These are phyloP conservation scores for Luscinia megarhynchos DNA, from an alignment of 2,797 vertebrate genomes.

Conservation along the genomic window DNA sequence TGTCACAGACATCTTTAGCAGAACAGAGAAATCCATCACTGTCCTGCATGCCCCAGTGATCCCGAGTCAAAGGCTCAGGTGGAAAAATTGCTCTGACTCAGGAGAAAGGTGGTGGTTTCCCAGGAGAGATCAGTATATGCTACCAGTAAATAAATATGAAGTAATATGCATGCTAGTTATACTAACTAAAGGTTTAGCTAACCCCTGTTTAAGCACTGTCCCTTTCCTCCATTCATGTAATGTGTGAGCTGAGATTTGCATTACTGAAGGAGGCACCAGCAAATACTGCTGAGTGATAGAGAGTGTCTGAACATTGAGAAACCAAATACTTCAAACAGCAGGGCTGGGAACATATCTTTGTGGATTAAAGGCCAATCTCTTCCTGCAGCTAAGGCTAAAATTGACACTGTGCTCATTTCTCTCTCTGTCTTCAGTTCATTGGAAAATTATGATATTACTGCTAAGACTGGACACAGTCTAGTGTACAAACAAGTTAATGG, in stretches of 20 bases:
- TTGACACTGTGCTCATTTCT: neutral
- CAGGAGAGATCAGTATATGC: neutral
- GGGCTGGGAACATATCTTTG: neutral
- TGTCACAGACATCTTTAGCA: neutral
- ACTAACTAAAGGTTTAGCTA: neutral
- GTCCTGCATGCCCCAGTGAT: neutral
- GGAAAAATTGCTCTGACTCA: neutral
- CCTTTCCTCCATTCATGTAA: neutral
- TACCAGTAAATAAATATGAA: neutral
- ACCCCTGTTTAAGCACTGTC: neutral
- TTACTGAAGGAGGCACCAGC: neutral
- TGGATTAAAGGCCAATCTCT: neutral
- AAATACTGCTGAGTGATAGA: neutral
- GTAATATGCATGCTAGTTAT: accelerated
- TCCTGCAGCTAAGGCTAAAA: neutral
- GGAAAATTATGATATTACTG: neutral
- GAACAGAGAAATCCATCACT: neutral
- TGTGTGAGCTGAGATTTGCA: neutral
- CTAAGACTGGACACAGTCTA: neutral
- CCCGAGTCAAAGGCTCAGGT: neutral
- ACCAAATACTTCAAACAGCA: neutral
- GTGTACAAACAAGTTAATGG: neutral
- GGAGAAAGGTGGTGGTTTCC: neutral
- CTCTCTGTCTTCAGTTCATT: neutral
- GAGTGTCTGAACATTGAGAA: neutral